phyloP scores from a whole-genome alignment of 2,113 vertebrate genomes.

The Jacana jacana region DNA sequence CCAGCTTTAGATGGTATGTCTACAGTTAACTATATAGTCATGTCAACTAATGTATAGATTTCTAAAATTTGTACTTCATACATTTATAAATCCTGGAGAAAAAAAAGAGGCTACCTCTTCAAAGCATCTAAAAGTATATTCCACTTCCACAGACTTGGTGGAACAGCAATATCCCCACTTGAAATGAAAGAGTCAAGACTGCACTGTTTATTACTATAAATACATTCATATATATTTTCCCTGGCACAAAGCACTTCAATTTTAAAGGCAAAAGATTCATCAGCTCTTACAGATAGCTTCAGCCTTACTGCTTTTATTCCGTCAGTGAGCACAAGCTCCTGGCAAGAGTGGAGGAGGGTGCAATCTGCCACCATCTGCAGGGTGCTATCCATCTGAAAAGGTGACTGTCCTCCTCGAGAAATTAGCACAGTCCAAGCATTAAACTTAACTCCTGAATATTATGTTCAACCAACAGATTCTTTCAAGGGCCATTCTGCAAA shows the following conservation, averaged over 20 bases:
- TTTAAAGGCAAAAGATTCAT: conserved; percentile 33
- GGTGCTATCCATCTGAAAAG: conserved; percentile 50
- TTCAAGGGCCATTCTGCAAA: background rate
- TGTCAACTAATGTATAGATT: background rate
- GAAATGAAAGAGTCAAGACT: background rate
- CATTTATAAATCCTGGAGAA: background rate
- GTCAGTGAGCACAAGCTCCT: conserved; percentile 12
- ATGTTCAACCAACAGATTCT: background rate
- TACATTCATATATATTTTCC: conserved; percentile 40
- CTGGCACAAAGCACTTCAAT: conserved; percentile 10
- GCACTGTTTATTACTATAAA: conserved; percentile 10
- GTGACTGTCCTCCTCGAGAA: conserved; percentile 55
- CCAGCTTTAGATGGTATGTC: background rate
- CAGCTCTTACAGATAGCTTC: conserved; percentile 1
- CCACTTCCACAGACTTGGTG: background rate
- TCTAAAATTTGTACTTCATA: background rate
- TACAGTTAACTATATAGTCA: background rate
- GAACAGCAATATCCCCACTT: background rate
- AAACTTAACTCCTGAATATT: background rate
- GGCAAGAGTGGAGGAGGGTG: conserved; percentile 41
- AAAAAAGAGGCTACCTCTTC: background rate
- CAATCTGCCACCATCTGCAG: conserved; percentile 67
- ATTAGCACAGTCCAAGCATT: conserved; percentile 7
- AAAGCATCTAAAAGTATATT: conserved; percentile 33
- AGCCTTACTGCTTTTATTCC: conserved; percentile 27